A percentile compares a stretch with the other conserved stretches of the same genome.
These are phyloP conservation scores for Heliconius cydno DNA, from an alignment of 2,888 invertebrate genomes.

Conservation along the genomic window DNA sequence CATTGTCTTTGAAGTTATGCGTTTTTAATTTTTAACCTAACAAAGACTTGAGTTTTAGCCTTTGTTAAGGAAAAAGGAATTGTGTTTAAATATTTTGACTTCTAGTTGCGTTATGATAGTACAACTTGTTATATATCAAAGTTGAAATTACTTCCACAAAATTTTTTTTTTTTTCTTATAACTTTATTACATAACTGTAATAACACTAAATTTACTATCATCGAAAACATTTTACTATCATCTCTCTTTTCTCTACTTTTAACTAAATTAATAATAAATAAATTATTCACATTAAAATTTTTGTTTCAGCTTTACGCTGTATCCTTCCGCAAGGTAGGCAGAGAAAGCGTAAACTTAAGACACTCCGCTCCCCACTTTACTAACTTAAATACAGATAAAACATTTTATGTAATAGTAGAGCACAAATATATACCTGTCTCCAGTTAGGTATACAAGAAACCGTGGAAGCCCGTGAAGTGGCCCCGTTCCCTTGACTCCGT, in stretches of 20 bases:
- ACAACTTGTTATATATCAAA: no score
- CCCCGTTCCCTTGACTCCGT: constrained; percentile 57
- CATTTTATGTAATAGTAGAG: not conserved
- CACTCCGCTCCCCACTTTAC: no score
- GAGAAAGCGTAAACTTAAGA: no score
- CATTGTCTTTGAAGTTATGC: constrained; percentile 42
- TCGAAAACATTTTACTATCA: not conserved
- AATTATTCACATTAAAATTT: no score
- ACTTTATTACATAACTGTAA: no score
- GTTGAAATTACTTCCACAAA: no score
- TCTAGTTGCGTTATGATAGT: not conserved
- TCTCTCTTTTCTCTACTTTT: not conserved
- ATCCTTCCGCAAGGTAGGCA: no score
- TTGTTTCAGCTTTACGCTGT: no score
- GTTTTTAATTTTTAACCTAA: constrained; percentile 26
- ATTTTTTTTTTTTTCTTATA: no score
- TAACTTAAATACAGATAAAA: not conserved
- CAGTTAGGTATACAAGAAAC: constrained; percentile 25
- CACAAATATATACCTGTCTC: not conserved
- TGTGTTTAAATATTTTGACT: not conserved
- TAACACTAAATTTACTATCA: not conserved
- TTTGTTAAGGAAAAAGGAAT: not conserved
- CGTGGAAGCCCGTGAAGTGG: constrained; percentile 50
- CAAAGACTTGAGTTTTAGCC: not conserved
- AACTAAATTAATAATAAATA: no score